phyloP scores from a whole-genome alignment of 2,113 vertebrate genomes.

The Hypanus sabinus region DNA sequence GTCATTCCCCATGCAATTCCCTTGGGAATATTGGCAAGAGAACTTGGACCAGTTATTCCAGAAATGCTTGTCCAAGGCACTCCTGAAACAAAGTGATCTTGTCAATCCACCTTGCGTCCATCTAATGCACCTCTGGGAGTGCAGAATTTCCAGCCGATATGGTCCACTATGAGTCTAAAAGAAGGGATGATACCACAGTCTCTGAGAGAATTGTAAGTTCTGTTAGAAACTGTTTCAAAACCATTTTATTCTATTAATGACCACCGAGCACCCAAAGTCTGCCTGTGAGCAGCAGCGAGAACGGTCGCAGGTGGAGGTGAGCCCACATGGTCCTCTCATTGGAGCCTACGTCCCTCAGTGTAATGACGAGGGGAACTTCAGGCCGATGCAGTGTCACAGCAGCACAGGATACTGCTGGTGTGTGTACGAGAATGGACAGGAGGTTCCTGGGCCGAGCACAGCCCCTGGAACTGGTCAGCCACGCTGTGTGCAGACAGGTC shows the following conservation, averaged over 20 bases:
- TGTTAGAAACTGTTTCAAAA: not conserved
- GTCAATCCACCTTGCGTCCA: no score
- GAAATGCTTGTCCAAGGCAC: no score
- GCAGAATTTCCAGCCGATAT: no score
- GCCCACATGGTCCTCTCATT: slow-evolving; percentile 23
- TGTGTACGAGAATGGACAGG: slow-evolving; percentile 76
- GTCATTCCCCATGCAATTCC: no score
- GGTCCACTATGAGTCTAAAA: not conserved
- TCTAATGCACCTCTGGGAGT: no score
- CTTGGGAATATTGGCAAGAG: no score
- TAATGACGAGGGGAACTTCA: slow-evolving; percentile 66
- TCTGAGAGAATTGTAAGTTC: not conserved
- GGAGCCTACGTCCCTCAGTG: slow-evolving; percentile 72
- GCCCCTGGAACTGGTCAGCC: slow-evolving; percentile 51
- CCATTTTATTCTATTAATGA: not conserved
- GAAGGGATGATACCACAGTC: not conserved
- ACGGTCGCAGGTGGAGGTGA: slow-evolving; percentile 46
- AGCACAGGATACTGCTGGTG: slow-evolving; percentile 94
- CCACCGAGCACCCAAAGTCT: slow-evolving; percentile 39
- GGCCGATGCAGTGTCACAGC: slow-evolving; percentile 81
- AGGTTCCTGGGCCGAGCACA: slow-evolving; percentile 74
- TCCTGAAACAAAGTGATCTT: no score
- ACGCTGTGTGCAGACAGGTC: slow-evolving; percentile 45
- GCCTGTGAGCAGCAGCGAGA: slow-evolving; percentile 63
- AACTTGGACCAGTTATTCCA: no score